Base-by-base conservation (phyloP, 2,113 vertebrate species). In the Morone saxatilis region DNA sequence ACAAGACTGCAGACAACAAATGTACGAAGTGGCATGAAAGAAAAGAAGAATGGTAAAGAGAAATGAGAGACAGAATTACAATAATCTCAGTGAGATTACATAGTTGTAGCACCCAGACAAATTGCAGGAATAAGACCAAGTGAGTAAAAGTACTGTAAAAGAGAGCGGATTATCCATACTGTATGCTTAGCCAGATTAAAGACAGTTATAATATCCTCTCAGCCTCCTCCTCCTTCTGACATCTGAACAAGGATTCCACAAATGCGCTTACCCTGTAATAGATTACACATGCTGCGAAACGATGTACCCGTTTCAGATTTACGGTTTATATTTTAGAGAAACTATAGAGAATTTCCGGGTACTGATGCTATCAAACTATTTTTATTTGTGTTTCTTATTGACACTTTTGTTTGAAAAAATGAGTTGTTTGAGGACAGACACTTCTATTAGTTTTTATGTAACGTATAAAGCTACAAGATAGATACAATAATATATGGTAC, bases 111-210 rank as follows among this genome's bases (percentile, higher is more conserved):
- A 78, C 13, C 22, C 83, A 71, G 68, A 68, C 41, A 79, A 87
- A 87, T 63, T 61, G 75, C 56, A 81, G 78, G 41, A 89, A 85
- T 81, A 84, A 81, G 66, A 76, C 31, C 47, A 66, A 69, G 70
- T 84, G 63, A 87, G 71, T 78, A 68, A 66, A 86, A 89, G 65
- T 80, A 40, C 43, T 78, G 54, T 69, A 74, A 86, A 54, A 74
- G 48, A 72, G 79, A 71, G 77, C 13, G 65, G 89, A 90, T 92
- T 87, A 91, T 86, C 78, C 72, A 83, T 74, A 76, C 83, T 78
- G 67, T 84, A 88, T 86, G 80, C 86, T 89, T 88, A 91, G 89
- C 85, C 78, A 87, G 91, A 94, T 93, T 91, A 93, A 83, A 90
- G 66, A 88, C 76, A 68, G 70, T 75, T 83, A 78, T 75, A 88